These are phyloP conservation scores for Actinemys pallida DNA, from an alignment of 2,113 vertebrate species.

Conservation along the genomic window DNA sequence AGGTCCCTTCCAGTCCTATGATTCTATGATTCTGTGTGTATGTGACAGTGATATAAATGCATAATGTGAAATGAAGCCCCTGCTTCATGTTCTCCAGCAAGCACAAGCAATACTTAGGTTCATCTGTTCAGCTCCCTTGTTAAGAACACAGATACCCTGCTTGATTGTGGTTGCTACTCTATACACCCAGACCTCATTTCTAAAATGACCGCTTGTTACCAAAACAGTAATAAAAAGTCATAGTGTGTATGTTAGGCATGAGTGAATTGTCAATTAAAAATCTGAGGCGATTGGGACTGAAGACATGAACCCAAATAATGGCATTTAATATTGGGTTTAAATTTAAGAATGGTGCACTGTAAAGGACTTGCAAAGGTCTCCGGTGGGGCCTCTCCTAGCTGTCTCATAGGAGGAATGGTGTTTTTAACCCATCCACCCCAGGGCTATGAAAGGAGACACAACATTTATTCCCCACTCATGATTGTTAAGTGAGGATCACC, in stretches of 20 bases:
- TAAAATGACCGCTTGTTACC: background rate
- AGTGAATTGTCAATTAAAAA: background rate
- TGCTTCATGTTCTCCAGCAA: background rate
- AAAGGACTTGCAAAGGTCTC: background rate
- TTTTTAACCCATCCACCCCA: too few relatives aligned
- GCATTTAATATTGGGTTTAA: too few relatives aligned
- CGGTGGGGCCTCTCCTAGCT: background rate
- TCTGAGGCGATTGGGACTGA: background rate
- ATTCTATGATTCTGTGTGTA: background rate
- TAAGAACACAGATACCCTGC: background rate
- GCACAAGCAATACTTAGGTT: background rate
- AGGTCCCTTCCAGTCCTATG: too few relatives aligned
- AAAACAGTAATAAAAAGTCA: background rate
- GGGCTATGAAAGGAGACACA: too few relatives aligned
- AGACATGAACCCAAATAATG: too few relatives aligned
- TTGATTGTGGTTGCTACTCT: background rate
- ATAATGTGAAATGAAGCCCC: background rate
- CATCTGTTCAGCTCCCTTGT: background rate
- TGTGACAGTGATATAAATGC: background rate
- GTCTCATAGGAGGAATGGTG: too few relatives aligned
- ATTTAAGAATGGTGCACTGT: background rate
- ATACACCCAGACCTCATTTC: background rate
- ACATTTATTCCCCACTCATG: too few relatives aligned
- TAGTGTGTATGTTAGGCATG: background rate
- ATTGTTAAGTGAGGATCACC: too few relatives aligned